phyloP scores from a whole-genome alignment of 1,140 invertebrate genomes.

The Battus philenor region DNA sequence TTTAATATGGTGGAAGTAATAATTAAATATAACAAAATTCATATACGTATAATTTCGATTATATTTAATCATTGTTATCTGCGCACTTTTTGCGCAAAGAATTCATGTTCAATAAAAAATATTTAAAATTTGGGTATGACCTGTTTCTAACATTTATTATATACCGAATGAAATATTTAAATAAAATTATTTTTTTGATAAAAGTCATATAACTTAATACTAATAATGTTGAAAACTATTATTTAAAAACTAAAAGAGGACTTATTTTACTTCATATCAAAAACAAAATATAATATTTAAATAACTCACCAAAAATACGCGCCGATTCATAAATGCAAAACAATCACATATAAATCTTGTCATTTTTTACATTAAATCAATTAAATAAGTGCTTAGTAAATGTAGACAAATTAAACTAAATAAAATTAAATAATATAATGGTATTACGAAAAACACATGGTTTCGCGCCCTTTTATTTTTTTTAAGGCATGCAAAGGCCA shows the following conservation, averaged over 20 bases:
- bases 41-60: not conserved
- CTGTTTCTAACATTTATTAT: no score
- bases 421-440: slow-evolving; percentile 5
- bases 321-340: slow-evolving; percentile 42
- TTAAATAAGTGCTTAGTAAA: no score
- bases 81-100: not conserved
- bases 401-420: slow-evolving; percentile 8
- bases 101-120: not conserved
- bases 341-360: slow-evolving; percentile 30
- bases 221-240: no score
- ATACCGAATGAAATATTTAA: no score
- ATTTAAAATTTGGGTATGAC: not conserved
- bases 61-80: not conserved
- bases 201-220: no score
- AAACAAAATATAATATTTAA: no score
- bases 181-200: no score
- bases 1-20: slow-evolving; percentile 13
- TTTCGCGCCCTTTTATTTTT: slow-evolving; percentile 25
- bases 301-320: slow-evolving; percentile 55
- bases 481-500: slow-evolving; percentile 2
- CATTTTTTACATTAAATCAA: slow-evolving; percentile 26
- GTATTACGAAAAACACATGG: slow-evolving; percentile 16
- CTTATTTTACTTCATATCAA: no score
- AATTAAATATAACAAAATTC: not conserved
- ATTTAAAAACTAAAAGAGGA: no score